Evolutionary conservation across 2,113 vertebrate genomes (phyloP).

Genomic region (Boulengeromyrus knoepffleri): DNA sequence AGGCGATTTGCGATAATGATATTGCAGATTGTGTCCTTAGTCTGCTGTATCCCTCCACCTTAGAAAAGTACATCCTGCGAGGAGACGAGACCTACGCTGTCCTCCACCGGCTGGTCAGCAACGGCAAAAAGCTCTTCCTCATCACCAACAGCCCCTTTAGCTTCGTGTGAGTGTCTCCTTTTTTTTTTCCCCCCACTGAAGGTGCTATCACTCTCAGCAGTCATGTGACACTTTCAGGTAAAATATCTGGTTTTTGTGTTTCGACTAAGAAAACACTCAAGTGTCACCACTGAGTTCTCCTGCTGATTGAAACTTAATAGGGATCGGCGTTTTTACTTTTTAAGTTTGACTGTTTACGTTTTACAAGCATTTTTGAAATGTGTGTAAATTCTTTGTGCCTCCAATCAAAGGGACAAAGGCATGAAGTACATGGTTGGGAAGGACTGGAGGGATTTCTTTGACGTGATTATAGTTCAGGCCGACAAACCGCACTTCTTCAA

Average conservation of each 20-base stretch:
- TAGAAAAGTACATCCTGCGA: slow-evolving; percentile 70
- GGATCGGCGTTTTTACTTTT: background rate
- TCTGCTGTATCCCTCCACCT: background rate
- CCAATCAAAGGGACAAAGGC: slow-evolving; percentile 63
- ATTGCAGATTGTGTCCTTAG: background rate
- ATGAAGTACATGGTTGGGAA: slow-evolving; percentile 77
- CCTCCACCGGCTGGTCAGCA: slow-evolving; percentile 59
- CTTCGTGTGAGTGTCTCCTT: slow-evolving; percentile 67
- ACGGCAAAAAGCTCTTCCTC: slow-evolving; percentile 74
- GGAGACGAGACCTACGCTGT: slow-evolving; percentile 72
- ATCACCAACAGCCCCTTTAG: slow-evolving; percentile 81
- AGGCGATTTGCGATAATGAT: background rate
- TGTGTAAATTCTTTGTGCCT: background rate
- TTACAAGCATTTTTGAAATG: background rate
- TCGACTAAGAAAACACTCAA: background rate
- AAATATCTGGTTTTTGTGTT: background rate
- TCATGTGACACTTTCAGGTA: background rate
- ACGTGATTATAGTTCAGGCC: slow-evolving; percentile 73
- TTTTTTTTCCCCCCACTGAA: background rate
- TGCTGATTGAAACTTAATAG: background rate
- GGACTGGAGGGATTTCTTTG: slow-evolving; percentile 75
- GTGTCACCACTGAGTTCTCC: background rate
- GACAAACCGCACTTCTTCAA: slow-evolving; percentile 81
- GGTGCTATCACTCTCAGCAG: background rate
- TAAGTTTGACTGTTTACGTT: background rate